Conservation (phyloP, 1,140 invertebrate species). For the Diabrotica undecimpunctata region DNA sequence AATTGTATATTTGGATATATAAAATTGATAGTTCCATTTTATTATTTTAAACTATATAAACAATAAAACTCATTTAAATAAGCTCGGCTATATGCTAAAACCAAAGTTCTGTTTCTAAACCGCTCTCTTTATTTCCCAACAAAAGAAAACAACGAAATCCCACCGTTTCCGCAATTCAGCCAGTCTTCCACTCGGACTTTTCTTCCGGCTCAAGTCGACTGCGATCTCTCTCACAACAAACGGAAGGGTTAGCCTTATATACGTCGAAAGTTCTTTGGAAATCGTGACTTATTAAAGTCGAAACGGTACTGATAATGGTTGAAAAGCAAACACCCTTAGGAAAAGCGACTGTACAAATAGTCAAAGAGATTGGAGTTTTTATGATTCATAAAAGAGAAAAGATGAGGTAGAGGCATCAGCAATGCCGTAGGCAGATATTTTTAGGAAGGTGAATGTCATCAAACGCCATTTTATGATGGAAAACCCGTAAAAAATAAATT, state of each 20-base stretch:
- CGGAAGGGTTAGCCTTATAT: neutral
- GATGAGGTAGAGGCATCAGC: neutral
- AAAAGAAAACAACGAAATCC: neutral
- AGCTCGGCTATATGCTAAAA: neutral
- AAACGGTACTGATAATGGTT: neutral
- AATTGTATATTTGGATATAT: no score
- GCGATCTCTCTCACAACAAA: neutral
- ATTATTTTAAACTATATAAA: no score
- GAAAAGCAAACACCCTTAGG: neutral
- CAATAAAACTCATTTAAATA: no score
- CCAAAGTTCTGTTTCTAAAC: neutral
- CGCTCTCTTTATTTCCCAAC: neutral
- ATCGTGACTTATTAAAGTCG: conserved; percentile 2
- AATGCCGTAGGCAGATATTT: no score
- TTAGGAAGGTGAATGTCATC: no score
- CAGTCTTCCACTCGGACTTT: neutral
- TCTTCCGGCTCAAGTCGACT: neutral
- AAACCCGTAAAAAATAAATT: no score
- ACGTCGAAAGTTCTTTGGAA: neutral
- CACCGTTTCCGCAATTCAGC: neutral
- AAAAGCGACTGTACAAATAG: neutral
- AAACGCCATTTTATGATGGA: no score
- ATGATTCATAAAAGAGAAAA: neutral
- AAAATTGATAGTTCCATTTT: no score
- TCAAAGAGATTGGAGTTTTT: neutral